A percentile compares a stretch with the other conserved stretches of the same genome.
phyloP scores from a whole-genome alignment of 2,888 invertebrate species.

The Ectemnius cavifrons region DNA sequence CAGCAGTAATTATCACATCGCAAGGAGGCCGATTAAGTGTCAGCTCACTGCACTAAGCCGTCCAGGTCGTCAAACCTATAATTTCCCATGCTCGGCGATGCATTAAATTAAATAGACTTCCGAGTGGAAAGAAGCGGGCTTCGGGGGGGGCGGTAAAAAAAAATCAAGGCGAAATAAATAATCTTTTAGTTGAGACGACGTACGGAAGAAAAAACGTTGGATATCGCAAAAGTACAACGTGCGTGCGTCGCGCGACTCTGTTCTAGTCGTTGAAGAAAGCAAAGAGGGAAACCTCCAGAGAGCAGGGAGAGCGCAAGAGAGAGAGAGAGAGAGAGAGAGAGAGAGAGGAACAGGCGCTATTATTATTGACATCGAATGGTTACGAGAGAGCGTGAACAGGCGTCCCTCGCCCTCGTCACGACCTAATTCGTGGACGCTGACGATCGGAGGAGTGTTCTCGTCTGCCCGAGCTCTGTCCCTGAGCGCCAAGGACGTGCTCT shows the following conservation, averaged over 20 bases:
- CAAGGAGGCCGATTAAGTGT: too few relatives aligned
- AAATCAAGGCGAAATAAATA: not conserved
- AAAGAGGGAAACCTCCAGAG: constrained; percentile 46
- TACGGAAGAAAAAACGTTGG: not conserved
- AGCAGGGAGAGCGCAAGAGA: constrained; percentile 18
- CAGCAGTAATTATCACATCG: too few relatives aligned
- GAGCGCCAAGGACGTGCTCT: constrained; percentile 64
- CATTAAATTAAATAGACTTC: constrained; percentile 10
- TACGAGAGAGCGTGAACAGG: constrained; percentile 51
- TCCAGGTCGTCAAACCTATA: constrained; percentile 1
- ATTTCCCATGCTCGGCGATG: constrained; percentile 14
- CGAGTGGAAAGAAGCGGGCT: not conserved
- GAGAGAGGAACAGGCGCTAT: constrained; percentile 50
- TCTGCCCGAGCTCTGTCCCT: constrained; percentile 64
- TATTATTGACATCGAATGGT: constrained; percentile 59
- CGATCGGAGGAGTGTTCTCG: constrained; percentile 64
- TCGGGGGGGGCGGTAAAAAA: not conserved
- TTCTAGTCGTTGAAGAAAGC: constrained; percentile 16
- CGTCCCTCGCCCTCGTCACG: constrained; percentile 57
- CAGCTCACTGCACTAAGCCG: not conserved
- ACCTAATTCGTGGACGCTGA: constrained; percentile 67
- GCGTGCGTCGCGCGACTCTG: not conserved
- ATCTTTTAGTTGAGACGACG: not conserved
- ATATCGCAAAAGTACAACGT: not conserved
- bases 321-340: constrained; percentile 23